Base-by-base conservation (phyloP, 2,113 vertebrate genomes). In the Notiomystis cincta region DNA sequence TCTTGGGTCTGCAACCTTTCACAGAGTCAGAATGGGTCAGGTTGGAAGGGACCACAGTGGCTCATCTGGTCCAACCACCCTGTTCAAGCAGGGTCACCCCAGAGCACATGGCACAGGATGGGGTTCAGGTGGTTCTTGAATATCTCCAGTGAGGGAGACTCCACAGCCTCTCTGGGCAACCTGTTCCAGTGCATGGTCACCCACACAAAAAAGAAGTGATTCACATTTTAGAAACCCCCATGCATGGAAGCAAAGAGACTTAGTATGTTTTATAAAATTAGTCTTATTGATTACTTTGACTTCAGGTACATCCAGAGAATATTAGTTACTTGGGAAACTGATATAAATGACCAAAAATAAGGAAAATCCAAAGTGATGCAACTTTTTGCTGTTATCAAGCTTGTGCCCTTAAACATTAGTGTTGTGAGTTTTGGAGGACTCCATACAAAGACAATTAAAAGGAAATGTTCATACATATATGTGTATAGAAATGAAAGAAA, bases 11-110 rank as follows among this genome's bases (percentile, higher is more conserved):
- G 20, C 1, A 3, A 0, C 10, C 35, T 50, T 78, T 30, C 53
- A 40, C 24, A 47, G 33, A 60, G 38, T n/a, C 53, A 53, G 24
- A 75, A 82, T 5, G 7, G n/a, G 19, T 67, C 30, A 67, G 20
- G 13, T 13, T 38, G 24, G n/a, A 45, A 31, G 24, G 13, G 2
- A 44, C 10, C 50, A 57, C 8, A 50, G 31, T 0, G 3, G 3
- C 1, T 15, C 45, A 51, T 24, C 33, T 45, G 45, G 9, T 45
- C 33, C 45, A 75, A 8, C 9, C 11, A 38, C 38, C 15, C 38
- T 53, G 20, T 5, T 47, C 38, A n/a, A 30, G 45, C 5, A 66
- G 28, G 69, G 14, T 13, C 38, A 38, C n/a, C 9, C 45, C 4
- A 53, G 45, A 67, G 53, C 28, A 66, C 7, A 38, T 2, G 6